Percentiles rank a stretch among this genome's conserved stretches.
phyloP scores from a whole-genome alignment of 2,797 vertebrate species.

The Cheirogaleus major region DNA sequence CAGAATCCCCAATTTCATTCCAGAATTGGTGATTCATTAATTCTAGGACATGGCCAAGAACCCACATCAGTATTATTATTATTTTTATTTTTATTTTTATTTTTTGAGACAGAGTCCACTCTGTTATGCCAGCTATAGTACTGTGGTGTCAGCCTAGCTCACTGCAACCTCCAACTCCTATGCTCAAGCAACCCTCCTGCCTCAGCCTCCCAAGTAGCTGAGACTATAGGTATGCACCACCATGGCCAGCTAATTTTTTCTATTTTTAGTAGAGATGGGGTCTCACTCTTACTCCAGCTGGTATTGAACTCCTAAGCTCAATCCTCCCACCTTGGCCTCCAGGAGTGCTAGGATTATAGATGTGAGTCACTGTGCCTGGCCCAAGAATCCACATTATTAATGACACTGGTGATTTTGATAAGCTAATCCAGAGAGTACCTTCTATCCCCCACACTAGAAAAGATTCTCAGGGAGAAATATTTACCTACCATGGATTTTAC shows the following conservation, averaged over 20 bases:
- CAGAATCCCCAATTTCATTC: neutral
- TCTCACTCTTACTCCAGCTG: neutral
- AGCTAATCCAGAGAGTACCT: neutral
- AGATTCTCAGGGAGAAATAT: neutral
- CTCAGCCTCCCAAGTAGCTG: neutral
- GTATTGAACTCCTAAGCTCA: neutral
- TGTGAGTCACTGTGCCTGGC: neutral
- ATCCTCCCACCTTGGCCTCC: neutral
- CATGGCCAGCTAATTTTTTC: neutral
- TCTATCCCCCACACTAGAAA: neutral
- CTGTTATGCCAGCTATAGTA: neutral
- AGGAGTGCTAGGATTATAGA: neutral
- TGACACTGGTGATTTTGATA: neutral
- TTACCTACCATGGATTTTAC: neutral
- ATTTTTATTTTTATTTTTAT: no score
- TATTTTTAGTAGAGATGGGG: neutral
- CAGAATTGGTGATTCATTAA: neutral
- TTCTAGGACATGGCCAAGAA: neutral
- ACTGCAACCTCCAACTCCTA: neutral
- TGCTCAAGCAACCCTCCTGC: neutral
- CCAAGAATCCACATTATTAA: neutral
- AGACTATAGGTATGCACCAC: neutral
- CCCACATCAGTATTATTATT: neutral
- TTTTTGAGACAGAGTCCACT: neutral
- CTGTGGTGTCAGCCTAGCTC: neutral